phyloP scores from a whole-genome alignment of 2,888 invertebrate species.

The Mesochorus sp. region DNA sequence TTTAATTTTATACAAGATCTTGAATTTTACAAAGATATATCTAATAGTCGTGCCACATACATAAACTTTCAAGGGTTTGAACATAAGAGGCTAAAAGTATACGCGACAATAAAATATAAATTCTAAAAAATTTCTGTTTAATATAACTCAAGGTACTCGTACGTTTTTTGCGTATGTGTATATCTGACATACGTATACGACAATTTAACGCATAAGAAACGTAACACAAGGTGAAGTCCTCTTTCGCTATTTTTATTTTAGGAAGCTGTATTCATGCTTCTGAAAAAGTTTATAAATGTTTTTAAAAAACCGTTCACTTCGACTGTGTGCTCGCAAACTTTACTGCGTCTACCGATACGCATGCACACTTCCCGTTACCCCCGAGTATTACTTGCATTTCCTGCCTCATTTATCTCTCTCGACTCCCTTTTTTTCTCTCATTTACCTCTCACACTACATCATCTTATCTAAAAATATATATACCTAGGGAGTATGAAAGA shows the following conservation, averaged over 20 bases:
- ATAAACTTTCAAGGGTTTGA: conserved; percentile 36
- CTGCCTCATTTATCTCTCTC: conserved; percentile 46
- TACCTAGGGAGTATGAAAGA: conserved; percentile 16
- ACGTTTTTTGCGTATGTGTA: too few relatives aligned
- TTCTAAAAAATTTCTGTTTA: too few relatives aligned
- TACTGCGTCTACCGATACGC: conserved; percentile 53
- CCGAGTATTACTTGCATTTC: conserved; percentile 45
- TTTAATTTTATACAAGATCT: too few relatives aligned
- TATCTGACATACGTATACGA: background rate
- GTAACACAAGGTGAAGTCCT: conserved; percentile 43
- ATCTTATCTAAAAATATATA: conserved; percentile 13
- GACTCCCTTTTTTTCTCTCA: conserved; percentile 27
- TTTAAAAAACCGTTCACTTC: conserved; percentile 57
- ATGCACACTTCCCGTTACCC: conserved; percentile 47
- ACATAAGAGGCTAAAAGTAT: conserved; percentile 39
- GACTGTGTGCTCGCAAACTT: conserved; percentile 38
- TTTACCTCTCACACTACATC: conserved; percentile 28
- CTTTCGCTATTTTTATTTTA: conserved; percentile 26
- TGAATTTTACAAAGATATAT: background rate
- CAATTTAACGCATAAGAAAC: conserved; percentile 31
- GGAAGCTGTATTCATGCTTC: conserved; percentile 41
- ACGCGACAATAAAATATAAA: conserved; percentile 11
- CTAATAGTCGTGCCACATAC: conserved; percentile 33
- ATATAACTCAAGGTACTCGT: too few relatives aligned
- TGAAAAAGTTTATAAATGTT: conserved; percentile 61